A percentile compares a stretch with the other conserved stretches of the same genome.
These are phyloP conservation scores for Erythrocercus mccallii DNA, from an alignment of 2,113 vertebrate species.

Conservation along the genomic window DNA sequence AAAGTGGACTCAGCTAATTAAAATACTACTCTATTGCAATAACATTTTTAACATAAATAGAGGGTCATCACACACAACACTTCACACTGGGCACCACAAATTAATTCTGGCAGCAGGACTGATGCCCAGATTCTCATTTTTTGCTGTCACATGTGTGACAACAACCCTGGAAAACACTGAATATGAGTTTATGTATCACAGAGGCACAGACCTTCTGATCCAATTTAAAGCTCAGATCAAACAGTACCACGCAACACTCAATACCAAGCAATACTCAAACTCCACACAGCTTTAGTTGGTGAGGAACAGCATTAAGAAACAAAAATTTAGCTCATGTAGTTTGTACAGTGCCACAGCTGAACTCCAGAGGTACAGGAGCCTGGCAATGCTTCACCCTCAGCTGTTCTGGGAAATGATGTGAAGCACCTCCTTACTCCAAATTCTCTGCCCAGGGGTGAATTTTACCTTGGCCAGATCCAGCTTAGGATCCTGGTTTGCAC, in stretches of 20 bases:
- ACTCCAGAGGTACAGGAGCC: background rate
- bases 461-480: background rate
- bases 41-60: conserved; percentile 6
- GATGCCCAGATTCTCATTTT: conserved; percentile 45
- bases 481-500: background rate
- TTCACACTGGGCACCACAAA: conserved; percentile 23
- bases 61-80: background rate
- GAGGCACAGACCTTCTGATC: background rate
- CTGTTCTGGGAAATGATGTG: fast-evolving
- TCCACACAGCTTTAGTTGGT: background rate
- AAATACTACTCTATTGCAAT: background rate
- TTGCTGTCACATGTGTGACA: conserved; percentile 17
- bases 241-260: background rate
- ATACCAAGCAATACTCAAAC: background rate
- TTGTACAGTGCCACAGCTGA: background rate
- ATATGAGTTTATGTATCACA: background rate
- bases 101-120: conserved; percentile 40
- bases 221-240: conserved; percentile 3
- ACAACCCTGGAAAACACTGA: conserved; percentile 1
- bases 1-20: conserved; percentile 17
- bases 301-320: background rate
- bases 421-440: background rate
- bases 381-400: background rate
- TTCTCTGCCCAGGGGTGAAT: background rate
- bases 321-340: background rate